Evolutionary conservation across 2,888 invertebrate species (phyloP).

Genomic region (Tanypteryx hageni): DNA sequence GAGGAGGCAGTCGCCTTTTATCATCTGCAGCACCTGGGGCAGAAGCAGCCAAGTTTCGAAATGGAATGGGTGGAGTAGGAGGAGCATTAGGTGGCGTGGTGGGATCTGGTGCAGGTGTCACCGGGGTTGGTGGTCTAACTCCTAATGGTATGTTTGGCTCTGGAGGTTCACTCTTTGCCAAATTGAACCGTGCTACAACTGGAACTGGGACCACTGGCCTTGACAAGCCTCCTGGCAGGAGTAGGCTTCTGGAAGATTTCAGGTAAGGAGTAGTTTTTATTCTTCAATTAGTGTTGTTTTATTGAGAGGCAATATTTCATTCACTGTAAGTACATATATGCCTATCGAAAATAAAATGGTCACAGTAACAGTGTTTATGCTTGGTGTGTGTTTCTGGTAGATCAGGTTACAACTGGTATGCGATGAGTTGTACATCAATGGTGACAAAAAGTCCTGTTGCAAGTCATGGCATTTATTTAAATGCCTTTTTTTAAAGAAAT

Average conservation of each 20-base stretch:
- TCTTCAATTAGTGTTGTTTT: too few species aligned
- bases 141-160: conserved; percentile 87
- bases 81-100: conserved; percentile 72
- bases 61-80: conserved; percentile 71
- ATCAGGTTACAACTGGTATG: too few species aligned
- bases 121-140: conserved; percentile 71
- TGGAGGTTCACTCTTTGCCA: conserved; percentile 86
- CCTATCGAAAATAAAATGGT: too few species aligned
- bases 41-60: conserved; percentile 86
- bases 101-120: conserved; percentile 78
- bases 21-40: conserved; percentile 92
- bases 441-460: too few species aligned
- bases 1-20: conserved; percentile 71
- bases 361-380: too few species aligned
- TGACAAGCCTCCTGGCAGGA: conserved; percentile 82
- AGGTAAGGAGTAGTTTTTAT: conserved; percentile 77
- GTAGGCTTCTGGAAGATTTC: conserved; percentile 96
- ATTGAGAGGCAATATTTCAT: too few species aligned
- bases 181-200: conserved; percentile 77
- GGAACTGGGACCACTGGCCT: conserved; percentile 77
- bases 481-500: too few species aligned
- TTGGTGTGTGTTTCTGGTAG: too few species aligned
- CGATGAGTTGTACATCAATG: too few species aligned
- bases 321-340: too few species aligned
- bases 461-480: too few species aligned